Evolutionary conservation across 2,113 vertebrate species (phyloP).

Genomic region (Loxodonta africana): DNA sequence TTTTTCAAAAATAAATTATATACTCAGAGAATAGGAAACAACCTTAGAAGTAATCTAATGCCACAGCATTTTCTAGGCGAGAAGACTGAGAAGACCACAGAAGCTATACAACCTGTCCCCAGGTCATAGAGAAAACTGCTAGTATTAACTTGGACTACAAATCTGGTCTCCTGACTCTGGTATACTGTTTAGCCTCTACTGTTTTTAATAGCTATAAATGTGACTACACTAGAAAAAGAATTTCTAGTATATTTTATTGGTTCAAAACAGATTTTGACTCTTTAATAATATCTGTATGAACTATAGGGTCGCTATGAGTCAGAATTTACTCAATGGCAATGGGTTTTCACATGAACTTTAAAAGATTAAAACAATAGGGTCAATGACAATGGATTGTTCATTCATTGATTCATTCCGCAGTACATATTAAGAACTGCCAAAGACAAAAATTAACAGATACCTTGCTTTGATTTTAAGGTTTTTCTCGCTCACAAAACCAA

Average conservation of each 20-base stretch:
- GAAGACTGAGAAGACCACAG: not conserved
- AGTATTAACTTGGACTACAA: not conserved
- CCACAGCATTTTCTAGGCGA: not conserved
- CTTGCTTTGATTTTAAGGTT: not conserved
- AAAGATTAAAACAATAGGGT: constrained; percentile 17
- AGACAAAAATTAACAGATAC: not conserved
- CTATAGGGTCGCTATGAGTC: no score
- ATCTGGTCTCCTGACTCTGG: not conserved
- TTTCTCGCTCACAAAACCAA: not conserved
- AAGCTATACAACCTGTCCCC: not conserved
- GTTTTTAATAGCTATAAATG: not conserved
- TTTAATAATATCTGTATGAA: constrained; percentile 16
- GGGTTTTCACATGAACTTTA: not conserved
- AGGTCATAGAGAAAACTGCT: constrained; percentile 14
- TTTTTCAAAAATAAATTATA: constrained; percentile 6
- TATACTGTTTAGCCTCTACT: not conserved
- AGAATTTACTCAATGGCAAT: not conserved
- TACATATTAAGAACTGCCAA: not conserved
- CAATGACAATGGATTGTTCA: not conserved
- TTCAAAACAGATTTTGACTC: not conserved
- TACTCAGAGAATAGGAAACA: not conserved
- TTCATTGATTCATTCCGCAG: not conserved
- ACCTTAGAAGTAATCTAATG: constrained; percentile 22
- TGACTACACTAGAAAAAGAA: not conserved
- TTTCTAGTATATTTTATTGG: not conserved